phyloP scores from a whole-genome alignment of 2,113 vertebrate genomes.

The Pterocles orientalis region DNA sequence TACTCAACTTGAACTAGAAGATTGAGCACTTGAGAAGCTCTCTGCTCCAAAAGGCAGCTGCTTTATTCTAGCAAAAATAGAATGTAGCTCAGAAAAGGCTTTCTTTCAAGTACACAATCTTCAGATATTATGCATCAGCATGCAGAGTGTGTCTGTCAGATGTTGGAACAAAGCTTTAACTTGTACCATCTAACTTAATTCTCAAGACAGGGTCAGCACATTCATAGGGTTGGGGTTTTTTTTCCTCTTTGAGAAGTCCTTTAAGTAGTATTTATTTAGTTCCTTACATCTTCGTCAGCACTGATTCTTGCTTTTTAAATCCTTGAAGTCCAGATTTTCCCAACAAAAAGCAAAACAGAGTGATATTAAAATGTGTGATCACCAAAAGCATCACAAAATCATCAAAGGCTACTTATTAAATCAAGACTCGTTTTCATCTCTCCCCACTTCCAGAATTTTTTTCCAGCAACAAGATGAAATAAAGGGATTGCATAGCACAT shows the following conservation, averaged over 20 bases:
- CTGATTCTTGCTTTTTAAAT: slow-evolving; percentile 37
- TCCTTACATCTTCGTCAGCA: slow-evolving; percentile 37
- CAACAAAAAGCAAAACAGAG: slow-evolving; percentile 17
- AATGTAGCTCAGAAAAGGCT: slow-evolving; percentile 49
- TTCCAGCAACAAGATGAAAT: neutral
- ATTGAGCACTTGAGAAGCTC: slow-evolving; percentile 49
- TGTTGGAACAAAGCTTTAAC: slow-evolving; percentile 68
- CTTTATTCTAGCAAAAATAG: slow-evolving; percentile 67
- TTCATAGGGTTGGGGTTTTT: neutral
- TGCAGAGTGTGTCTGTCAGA: slow-evolving; percentile 64
- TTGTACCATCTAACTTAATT: slow-evolving; percentile 64
- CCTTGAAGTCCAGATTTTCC: slow-evolving; percentile 46
- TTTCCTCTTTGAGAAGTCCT: slow-evolving; percentile 22
- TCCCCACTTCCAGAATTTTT: neutral
- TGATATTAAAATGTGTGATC: slow-evolving; percentile 1
- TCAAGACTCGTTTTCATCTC: neutral
- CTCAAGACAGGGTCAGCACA: slow-evolving; percentile 57
- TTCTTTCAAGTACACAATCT: slow-evolving; percentile 56
- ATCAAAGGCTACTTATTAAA: slow-evolving; percentile 32
- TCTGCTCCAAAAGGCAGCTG: slow-evolving; percentile 60
- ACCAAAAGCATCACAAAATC: slow-evolving; percentile 9
- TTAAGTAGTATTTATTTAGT: slow-evolving; percentile 56
- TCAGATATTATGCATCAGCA: slow-evolving; percentile 59
- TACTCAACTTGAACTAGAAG: slow-evolving; percentile 26
- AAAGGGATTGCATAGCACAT: neutral